A percentile compares a stretch with the other conserved stretches of the same genome.
Evolutionary conservation across 2,888 invertebrate genomes (phyloP).

Genomic region (Platerodrilus igneus): DNA sequence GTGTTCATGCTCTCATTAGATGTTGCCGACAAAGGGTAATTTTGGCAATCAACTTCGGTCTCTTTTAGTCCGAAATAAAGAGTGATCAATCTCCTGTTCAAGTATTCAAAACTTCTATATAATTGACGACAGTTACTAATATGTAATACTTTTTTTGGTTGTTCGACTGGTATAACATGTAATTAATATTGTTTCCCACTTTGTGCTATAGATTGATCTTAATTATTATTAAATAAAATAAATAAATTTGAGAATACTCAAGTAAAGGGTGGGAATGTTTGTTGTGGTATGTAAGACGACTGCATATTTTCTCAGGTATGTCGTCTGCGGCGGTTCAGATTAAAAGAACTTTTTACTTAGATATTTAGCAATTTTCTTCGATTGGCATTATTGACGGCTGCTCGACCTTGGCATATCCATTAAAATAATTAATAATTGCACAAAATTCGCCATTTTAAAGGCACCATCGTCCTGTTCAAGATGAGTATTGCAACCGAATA

Average conservation of each 20-base stretch:
- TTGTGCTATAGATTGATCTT: no score
- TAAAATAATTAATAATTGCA: no score
- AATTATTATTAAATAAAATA: no score
- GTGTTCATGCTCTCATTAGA: constrained; percentile 41
- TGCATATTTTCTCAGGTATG: constrained; percentile 34
- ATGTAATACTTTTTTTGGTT: constrained; percentile 19
- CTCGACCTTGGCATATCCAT: constrained; percentile 12
- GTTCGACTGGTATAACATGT: background rate
- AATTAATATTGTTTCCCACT: background rate
- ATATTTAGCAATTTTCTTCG: constrained; percentile 33
- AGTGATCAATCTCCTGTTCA: constrained; percentile 36
- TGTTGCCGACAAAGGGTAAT: constrained; percentile 42
- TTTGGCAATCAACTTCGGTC: constrained; percentile 41
- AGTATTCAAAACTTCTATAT: constrained; percentile 25
- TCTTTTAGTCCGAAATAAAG: constrained; percentile 32
- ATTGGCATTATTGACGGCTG: constrained; percentile 37
- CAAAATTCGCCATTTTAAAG: no score
- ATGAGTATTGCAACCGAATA: no score
- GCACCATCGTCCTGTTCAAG: no score
- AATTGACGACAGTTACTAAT: constrained; percentile 23
- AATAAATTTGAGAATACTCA: constrained; percentile 13
- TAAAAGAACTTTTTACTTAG: constrained; percentile 30
- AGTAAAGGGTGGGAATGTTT: constrained; percentile 34
- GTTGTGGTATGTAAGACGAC: constrained; percentile 30
- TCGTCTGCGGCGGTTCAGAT: constrained; percentile 29